Evolutionary conservation across 2,113 vertebrate genomes (phyloP).

Genomic region (Arothron firmamentum): DNA sequence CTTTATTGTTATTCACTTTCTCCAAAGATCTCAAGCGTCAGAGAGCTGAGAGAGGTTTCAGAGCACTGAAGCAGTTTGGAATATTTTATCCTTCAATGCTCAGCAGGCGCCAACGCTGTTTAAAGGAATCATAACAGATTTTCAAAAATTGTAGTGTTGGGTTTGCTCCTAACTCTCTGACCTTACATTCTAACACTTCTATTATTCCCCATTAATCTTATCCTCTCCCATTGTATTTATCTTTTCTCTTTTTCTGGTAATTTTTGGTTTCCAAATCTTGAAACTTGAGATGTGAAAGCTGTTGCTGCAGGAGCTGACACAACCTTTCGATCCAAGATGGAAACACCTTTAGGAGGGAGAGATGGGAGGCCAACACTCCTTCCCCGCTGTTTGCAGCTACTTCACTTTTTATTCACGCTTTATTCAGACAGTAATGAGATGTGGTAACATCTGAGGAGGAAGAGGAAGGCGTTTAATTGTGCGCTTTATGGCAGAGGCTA

Average conservation of each 20-base stretch:
- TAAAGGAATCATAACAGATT: no score
- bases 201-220: conserved; percentile 9
- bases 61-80: neutral
- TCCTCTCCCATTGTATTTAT: conserved; percentile 25
- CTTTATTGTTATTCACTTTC: no score
- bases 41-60: neutral
- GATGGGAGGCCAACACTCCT: neutral
- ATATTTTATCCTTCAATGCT: neutral
- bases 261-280: conserved; percentile 61
- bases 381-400: neutral
- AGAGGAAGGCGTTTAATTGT: neutral
- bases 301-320: conserved; percentile 34
- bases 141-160: no score
- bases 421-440: neutral
- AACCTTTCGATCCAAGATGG: conserved; percentile 38
- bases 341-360: conserved; percentile 25
- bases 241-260: conserved; percentile 2
- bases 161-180: neutral
- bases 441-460: neutral
- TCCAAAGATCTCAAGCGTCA: no score
- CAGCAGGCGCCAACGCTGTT: no score
- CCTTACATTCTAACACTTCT: neutral
- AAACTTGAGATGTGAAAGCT: conserved; percentile 59
- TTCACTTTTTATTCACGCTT: conserved; percentile 1
- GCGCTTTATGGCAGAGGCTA: neutral